Conservation (phyloP, 2,888 invertebrate genomes). For the Prosopocoilus inquinatus region DNA sequence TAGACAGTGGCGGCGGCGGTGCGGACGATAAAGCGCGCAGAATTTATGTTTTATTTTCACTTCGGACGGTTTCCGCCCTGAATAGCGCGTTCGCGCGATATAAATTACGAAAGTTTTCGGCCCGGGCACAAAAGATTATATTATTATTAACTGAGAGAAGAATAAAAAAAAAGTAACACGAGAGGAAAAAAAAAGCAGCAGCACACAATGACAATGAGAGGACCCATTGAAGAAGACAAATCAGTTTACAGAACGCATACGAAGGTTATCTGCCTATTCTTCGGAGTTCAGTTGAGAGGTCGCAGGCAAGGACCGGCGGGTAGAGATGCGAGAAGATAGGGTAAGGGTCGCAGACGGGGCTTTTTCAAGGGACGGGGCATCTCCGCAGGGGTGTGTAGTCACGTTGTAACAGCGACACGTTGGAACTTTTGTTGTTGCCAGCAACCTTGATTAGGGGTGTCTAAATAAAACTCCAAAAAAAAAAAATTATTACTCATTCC, state of each 20-base stretch:
- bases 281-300: constrained; percentile 31
- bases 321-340: constrained; percentile 31
- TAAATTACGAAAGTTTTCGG: too few species aligned
- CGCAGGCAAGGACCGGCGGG: constrained; percentile 28
- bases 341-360: constrained; percentile 28
- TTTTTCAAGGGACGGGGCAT: constrained; percentile 18
- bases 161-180: too few species aligned
- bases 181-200: too few species aligned
- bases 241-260: constrained; percentile 34
- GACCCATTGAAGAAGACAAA: constrained; percentile 35
- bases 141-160: too few species aligned
- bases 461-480: too few species aligned
- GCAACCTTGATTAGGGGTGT: constrained; percentile 18
- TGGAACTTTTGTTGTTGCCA: constrained; percentile 26
- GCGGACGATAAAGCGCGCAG: too few species aligned
- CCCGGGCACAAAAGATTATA: too few species aligned
- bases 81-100: too few species aligned
- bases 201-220: neutral
- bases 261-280: constrained; percentile 34
- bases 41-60: too few species aligned
- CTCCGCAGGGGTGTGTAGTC: constrained; percentile 30
- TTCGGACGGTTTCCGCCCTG: too few species aligned
- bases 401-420: constrained; percentile 28
- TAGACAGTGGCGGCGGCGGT: too few species aligned
- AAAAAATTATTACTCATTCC: too few species aligned